phyloP scores from a whole-genome alignment of 1,140 invertebrate genomes.

The Platyscapa corneri region DNA sequence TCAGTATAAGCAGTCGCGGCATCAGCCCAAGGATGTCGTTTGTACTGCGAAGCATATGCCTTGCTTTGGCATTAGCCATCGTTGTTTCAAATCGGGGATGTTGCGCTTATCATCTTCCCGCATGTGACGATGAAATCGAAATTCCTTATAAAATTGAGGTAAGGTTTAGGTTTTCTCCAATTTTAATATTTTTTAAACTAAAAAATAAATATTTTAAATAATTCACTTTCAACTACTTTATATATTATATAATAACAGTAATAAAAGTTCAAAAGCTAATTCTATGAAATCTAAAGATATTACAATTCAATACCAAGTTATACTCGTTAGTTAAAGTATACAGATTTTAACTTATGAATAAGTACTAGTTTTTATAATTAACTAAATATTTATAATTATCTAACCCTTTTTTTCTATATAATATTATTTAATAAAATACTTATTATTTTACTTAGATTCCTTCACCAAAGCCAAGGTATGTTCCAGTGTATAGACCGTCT shows the following conservation, averaged over 20 bases:
- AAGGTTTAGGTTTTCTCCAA: neutral
- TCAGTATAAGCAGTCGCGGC: constrained; percentile 33
- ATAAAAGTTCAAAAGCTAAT: neutral
- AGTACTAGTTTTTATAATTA: no score
- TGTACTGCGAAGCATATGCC: constrained; percentile 24
- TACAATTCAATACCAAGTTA: no score
- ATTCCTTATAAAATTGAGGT: constrained; percentile 56
- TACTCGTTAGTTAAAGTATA: no score
- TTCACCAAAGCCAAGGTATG: neutral
- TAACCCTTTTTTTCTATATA: neutral
- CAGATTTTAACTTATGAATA: no score
- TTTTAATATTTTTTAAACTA: no score
- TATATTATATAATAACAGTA: neutral
- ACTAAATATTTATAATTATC: no score
- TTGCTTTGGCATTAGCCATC: constrained; percentile 28
- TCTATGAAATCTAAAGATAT: neutral
- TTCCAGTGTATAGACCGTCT: neutral
- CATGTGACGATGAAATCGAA: constrained; percentile 47
- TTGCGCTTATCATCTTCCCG: constrained; percentile 20
- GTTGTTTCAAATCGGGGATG: constrained; percentile 21
- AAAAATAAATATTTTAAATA: no score
- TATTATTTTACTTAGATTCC: constrained; percentile 12
- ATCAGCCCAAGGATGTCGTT: constrained; percentile 38
- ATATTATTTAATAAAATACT: neutral
- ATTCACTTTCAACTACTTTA: no score